A percentile compares a stretch with the other conserved stretches of the same genome.
Evolutionary conservation across 2,113 vertebrate species (phyloP).

Genomic region (Myiagra hebetior): DNA sequence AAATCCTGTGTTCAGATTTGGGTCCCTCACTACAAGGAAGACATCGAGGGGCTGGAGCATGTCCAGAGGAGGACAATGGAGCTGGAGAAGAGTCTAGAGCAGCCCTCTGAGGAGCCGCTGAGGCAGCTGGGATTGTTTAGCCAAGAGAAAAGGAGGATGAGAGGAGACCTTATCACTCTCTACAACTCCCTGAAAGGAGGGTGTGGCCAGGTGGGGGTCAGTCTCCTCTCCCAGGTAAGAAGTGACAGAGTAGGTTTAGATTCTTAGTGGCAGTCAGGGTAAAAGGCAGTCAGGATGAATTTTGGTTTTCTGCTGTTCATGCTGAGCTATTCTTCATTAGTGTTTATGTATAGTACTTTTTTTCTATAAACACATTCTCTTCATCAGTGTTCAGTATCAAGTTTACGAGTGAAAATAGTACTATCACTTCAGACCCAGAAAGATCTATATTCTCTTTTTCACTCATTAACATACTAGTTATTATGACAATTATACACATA

Average conservation of each 20-base stretch:
- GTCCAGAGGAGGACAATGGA: background rate
- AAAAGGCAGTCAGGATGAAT: background rate
- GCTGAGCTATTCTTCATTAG: background rate
- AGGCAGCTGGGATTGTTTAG: background rate
- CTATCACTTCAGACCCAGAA: background rate
- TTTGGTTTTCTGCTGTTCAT: background rate
- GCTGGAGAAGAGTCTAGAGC: too few relatives aligned
- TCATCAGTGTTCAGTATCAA: background rate
- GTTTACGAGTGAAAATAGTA: background rate
- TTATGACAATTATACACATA: background rate
- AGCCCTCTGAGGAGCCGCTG: background rate
- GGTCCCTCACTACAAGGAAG: background rate
- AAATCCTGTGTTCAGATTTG: background rate
- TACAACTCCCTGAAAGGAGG: background rate
- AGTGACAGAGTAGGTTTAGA: background rate
- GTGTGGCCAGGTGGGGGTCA: accelerated
- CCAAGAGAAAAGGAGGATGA: background rate
- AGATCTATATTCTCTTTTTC: background rate
- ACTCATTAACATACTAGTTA: background rate
- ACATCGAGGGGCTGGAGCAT: accelerated
- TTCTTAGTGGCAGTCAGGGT: background rate
- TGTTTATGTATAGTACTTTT: background rate
- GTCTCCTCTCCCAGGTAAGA: background rate
- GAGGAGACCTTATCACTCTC: background rate
- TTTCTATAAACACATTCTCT: background rate